Percentiles rank a stretch among this genome's conserved stretches.
phyloP scores from a whole-genome alignment of 1,140 invertebrate species.

The Drosophila nasuta region DNA sequence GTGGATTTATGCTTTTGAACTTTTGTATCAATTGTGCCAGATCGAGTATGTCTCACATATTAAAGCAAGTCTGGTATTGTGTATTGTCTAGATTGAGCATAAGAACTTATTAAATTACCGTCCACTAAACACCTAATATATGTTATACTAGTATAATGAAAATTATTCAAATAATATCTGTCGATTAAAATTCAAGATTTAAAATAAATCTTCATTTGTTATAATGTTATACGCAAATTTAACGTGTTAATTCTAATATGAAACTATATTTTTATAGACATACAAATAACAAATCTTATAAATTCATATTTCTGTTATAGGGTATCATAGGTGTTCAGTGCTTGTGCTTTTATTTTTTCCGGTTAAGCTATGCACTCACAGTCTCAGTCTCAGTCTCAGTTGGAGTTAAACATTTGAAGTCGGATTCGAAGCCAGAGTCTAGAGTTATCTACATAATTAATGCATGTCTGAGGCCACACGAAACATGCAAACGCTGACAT shows the following conservation, averaged over 20 bases:
- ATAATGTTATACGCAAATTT: no score
- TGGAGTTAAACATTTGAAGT: constrained; percentile 29
- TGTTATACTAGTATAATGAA: no score
- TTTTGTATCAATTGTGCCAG: constrained; percentile 75
- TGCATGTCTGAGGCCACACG: constrained; percentile 80
- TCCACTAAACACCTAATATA: no score
- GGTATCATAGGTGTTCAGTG: not conserved
- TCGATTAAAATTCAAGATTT: no score
- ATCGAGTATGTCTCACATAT: constrained; percentile 49
- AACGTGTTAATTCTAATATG: no score
- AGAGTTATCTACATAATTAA: constrained; percentile 79
- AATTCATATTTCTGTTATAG: no score
- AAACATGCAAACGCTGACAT: constrained; percentile 80
- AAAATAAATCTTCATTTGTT: no score
- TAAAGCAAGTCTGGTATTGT: constrained; percentile 10
- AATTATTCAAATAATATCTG: no score
- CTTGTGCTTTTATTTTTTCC: constrained; percentile 28
- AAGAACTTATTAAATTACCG: constrained; percentile 21
- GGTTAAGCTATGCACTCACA: constrained; percentile 18
- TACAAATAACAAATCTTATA: no score
- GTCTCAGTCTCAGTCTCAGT: constrained; percentile 14
- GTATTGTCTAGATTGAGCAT: constrained; percentile 51
- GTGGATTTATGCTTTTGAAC: constrained; percentile 46
- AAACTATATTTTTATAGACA: no score
- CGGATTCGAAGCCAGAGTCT: constrained; percentile 28